Percentiles rank a stretch among this genome's conserved stretches.
Evolutionary conservation across 1,140 invertebrate genomes (phyloP).

Genomic region (Uloborus diversus): DNA sequence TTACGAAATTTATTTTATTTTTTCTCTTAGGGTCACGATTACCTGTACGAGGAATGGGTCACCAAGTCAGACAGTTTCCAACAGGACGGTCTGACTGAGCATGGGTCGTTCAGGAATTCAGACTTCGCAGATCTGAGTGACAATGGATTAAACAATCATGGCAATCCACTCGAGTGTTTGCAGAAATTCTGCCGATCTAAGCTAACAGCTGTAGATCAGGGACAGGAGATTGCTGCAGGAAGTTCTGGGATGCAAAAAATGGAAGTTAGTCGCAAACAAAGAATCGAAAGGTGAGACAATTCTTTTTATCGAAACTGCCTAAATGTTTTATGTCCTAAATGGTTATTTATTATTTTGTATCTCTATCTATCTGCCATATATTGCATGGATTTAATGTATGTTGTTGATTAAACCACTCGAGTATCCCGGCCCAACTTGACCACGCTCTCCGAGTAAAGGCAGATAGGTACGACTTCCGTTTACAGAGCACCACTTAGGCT

Average conservation of each 20-base stretch:
- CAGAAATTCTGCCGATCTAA: neutral
- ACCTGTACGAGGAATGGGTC: constrained; percentile 12
- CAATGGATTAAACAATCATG: neutral
- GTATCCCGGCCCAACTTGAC: no score
- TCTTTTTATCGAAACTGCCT: neutral
- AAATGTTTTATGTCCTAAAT: neutral
- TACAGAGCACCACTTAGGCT: no score
- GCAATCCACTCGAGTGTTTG: neutral
- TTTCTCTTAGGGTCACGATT: neutral
- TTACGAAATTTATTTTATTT: neutral
- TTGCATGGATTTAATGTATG: no score
- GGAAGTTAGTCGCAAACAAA: constrained; percentile 9
- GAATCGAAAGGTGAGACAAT: neutral
- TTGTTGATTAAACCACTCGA: no score
- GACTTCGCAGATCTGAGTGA: neutral
- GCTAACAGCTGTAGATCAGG: neutral
- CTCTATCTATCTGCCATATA: no score
- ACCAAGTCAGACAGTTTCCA: neutral
- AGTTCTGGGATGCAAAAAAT: neutral
- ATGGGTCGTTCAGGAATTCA: neutral
- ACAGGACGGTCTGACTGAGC: neutral
- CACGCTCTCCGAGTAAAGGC: no score
- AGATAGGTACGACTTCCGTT: no score
- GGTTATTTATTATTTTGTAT: no score
- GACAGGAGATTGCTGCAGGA: neutral